These are phyloP conservation scores for Lepidocolaptes lacrymiger DNA, from an alignment of 2,797 vertebrate genomes.

Conservation along the genomic window DNA sequence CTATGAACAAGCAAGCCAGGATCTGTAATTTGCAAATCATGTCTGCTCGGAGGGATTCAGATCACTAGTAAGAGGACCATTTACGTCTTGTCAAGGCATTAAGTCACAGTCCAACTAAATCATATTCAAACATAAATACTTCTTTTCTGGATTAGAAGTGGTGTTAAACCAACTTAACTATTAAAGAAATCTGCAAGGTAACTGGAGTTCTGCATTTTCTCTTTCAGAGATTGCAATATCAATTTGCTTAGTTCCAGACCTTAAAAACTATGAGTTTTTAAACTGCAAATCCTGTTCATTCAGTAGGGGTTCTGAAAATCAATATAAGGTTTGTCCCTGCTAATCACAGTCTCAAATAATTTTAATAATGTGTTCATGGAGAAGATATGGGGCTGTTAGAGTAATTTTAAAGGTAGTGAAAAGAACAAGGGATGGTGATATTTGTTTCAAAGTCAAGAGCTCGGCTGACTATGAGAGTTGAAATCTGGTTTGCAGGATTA, in stretches of 20 bases:
- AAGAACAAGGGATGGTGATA: neutral
- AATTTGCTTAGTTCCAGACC: neutral
- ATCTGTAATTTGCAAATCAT: neutral
- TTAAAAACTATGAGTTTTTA: neutral
- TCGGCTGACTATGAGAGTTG: neutral
- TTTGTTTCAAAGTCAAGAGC: neutral
- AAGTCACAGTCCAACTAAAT: neutral
- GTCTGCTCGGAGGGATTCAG: neutral
- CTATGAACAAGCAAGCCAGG: neutral
- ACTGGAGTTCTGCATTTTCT: neutral
- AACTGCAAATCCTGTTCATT: neutral
- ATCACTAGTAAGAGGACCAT: neutral
- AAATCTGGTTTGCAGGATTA: neutral
- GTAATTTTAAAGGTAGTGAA: neutral
- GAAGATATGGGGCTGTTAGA: neutral
- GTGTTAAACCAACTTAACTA: neutral
- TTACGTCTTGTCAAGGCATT: neutral
- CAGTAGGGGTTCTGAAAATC: neutral
- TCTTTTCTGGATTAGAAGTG: neutral
- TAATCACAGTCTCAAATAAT: neutral
- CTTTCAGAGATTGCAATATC: neutral
- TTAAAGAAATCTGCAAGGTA: neutral
- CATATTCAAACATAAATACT: neutral
- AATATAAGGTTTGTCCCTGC: neutral
- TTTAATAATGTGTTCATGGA: neutral